Conservation (phyloP, 2,797 vertebrate genomes). For the Valencia hispanica region DNA sequence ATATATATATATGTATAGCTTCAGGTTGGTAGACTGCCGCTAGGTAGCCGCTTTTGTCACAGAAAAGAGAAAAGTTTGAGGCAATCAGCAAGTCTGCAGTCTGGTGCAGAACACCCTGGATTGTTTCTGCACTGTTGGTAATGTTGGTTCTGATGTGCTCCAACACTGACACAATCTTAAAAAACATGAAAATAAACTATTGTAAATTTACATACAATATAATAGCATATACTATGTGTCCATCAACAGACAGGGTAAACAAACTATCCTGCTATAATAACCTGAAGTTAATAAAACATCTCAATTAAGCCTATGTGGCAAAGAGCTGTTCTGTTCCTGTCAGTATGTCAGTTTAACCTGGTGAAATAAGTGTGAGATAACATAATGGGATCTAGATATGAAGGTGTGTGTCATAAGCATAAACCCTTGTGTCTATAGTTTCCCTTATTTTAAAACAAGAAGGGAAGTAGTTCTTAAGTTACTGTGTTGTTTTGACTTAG, state of each 20-base stretch:
- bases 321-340: background rate
- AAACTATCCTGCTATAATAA: background rate
- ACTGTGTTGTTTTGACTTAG: background rate
- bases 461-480: background rate
- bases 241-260: background rate
- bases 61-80: background rate
- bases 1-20: no score
- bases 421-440: background rate
- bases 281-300: background rate
- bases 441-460: background rate
- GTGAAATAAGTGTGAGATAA: background rate
- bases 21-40: no score
- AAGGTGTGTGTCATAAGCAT: background rate
- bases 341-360: background rate
- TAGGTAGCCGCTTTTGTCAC: conserved; percentile 74
- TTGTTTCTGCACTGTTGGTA: conserved; percentile 47
- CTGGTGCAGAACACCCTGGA: conserved; percentile 61
- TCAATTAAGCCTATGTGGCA: background rate
- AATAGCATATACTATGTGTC: background rate
- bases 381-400: background rate
- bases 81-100: conserved; percentile 71
- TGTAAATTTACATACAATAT: background rate
- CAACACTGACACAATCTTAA: conserved; percentile 76
- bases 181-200: background rate
- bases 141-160: conserved; percentile 68